Evolutionary conservation across 2,113 vertebrate species (phyloP), one percentile per base, ranked within the genome.

Genomic region (Malaclemys terrapin): DNA sequence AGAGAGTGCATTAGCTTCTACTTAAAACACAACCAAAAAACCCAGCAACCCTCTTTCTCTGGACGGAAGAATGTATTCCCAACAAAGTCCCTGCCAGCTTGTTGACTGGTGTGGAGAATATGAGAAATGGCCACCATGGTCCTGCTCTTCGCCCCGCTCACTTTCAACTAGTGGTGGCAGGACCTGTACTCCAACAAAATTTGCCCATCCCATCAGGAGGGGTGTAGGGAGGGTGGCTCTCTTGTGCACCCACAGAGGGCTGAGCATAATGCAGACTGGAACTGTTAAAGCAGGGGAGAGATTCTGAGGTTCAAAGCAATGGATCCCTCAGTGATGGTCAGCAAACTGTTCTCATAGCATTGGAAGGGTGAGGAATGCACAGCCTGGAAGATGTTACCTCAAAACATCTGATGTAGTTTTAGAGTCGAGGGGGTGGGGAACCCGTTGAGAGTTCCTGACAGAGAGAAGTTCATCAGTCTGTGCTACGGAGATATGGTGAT

Each of bases 371-470:
- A 53, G 59, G 83, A 89, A 91, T 35, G 6, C 65, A 90, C 54
- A 84, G 69, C 19, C 12, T 29, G 11, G 45, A 82, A 57, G 22
- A 20, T 0, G 6, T 98, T 98, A 99, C 99, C 99, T 99, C 98
- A 99, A 98, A 98, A 99, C 99, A 96, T 99, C 99, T 86, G 99
- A 99, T 86, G 99, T 99, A 97, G 99, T 99, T 98, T 99, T 99
- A 90, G 99, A 99, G 98, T 99, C 99, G 54, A 99, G 98, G 94
- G 99, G 99, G 91, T 99, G 99, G 93, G 99, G 99, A 91, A 98
- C 98, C 98, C 99, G 98, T 98, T 99, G 99, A 52, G 98, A 98
- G 85, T 97, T 99, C 98, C 99, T 99, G 95, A 99, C 98, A 90
- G 99, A 98, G 91, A 99, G 98, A 47, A 99, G 99, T 97, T 99